phyloP scores from a whole-genome alignment of 2,888 invertebrate species.

The Nemotelus nigrinus region DNA sequence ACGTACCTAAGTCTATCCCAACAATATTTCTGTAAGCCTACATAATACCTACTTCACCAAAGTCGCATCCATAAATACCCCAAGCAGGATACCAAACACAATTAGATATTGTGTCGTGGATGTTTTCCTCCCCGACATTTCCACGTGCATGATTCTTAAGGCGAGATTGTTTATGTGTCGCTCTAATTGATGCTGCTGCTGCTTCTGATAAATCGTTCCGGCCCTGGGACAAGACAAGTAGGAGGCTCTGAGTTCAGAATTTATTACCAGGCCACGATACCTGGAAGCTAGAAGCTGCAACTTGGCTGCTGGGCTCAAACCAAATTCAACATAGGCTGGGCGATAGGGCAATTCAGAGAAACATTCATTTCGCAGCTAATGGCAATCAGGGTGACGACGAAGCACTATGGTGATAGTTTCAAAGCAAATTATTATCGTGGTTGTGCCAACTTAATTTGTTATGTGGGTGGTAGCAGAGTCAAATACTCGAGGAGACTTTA shows the following conservation, averaged over 20 bases:
- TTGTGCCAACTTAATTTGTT: slow-evolving; percentile 27
- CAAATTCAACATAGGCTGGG: too few relatives aligned
- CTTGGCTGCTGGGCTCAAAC: background rate
- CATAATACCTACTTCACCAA: slow-evolving; percentile 2
- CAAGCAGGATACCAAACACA: slow-evolving; percentile 13
- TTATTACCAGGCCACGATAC: slow-evolving; percentile 29
- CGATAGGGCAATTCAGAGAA: too few relatives aligned
- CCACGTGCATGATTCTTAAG: slow-evolving; percentile 40
- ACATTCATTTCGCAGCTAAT: background rate
- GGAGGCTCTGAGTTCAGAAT: slow-evolving; percentile 18
- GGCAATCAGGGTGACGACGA: slow-evolving; percentile 9
- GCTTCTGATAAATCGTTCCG: slow-evolving; percentile 45
- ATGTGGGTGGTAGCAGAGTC: slow-evolving; percentile 4
- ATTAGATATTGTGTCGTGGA: slow-evolving; percentile 34
- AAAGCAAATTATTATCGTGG: slow-evolving; percentile 8
- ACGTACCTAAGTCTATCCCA: background rate
- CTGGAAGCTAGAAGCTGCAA: background rate
- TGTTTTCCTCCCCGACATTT: background rate
- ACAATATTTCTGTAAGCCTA: slow-evolving; percentile 6
- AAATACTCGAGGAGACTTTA: background rate
- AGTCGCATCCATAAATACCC: background rate
- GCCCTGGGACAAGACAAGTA: slow-evolving; percentile 18
- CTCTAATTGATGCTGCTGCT: slow-evolving; percentile 48
- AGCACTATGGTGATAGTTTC: slow-evolving; percentile 3
- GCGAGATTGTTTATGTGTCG: slow-evolving; percentile 49